Evolutionary conservation across 1,140 invertebrate genomes (phyloP).

Genomic region (Chironomus striatipennis): DNA sequence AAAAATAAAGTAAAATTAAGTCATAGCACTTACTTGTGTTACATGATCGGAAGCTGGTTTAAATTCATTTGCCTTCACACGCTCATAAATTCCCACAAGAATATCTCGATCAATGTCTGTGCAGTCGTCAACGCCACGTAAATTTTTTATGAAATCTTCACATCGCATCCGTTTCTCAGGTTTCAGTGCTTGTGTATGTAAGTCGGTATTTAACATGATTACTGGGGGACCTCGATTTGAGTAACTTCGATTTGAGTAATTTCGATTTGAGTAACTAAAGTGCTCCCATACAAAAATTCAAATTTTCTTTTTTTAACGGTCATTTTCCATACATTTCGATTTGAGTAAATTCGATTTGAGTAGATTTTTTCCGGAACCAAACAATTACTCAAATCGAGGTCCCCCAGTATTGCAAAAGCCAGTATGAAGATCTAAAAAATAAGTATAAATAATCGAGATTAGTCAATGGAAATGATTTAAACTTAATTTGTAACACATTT

Average conservation of each 20-base stretch:
- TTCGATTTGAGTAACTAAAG: too few species aligned
- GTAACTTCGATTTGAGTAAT: too few species aligned
- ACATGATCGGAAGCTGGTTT: conserved; percentile 96
- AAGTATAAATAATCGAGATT: background rate
- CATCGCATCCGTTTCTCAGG: conserved; percentile 91
- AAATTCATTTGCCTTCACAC: conserved; percentile 93
- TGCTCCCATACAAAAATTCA: too few species aligned
- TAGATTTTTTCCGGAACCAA: too few species aligned
- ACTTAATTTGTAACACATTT: too few species aligned
- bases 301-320: too few species aligned
- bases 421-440: conserved; percentile 71
- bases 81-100: conserved; percentile 89
- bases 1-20: too few species aligned
- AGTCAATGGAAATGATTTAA: too few species aligned
- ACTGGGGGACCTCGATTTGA: too few species aligned
- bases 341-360: too few species aligned
- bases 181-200: conserved; percentile 95
- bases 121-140: conserved; percentile 88
- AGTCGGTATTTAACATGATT: conserved; percentile 98
- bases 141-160: conserved; percentile 94
- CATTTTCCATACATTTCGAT: too few species aligned
- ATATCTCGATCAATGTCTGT: conserved; percentile 88
- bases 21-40: conserved; percentile 53
- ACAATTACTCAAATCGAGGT: too few species aligned
- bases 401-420: conserved; percentile 98